Conservation (phyloP, 2,888 invertebrate species). For the Tenthredo notha region DNA sequence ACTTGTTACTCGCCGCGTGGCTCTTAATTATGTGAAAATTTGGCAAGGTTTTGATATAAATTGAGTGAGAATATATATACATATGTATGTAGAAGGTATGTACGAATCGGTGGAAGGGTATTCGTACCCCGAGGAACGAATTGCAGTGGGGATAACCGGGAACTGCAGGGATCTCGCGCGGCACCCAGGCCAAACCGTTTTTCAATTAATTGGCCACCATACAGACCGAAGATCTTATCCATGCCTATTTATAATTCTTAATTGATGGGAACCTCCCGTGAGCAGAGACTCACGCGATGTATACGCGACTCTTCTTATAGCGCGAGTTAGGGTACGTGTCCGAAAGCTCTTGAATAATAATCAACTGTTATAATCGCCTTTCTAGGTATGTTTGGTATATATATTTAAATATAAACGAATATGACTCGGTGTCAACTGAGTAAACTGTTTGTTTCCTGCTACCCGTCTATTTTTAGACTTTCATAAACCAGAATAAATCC, state of each 20-base stretch:
- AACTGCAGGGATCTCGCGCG: not conserved
- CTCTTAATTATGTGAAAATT: slow-evolving; percentile 52
- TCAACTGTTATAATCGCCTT: slow-evolving; percentile 24
- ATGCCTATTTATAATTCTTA: slow-evolving; percentile 48
- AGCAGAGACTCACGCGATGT: slow-evolving; percentile 32
- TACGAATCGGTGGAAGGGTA: not conserved
- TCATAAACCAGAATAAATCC: slow-evolving; percentile 69
- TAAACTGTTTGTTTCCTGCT: slow-evolving; percentile 52
- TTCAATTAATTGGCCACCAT: slow-evolving; percentile 50
- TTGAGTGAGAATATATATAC: slow-evolving; percentile 29
- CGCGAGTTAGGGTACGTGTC: not conserved
- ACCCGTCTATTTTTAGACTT: slow-evolving; percentile 67
- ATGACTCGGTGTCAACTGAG: slow-evolving; percentile 40
- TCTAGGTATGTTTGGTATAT: not conserved
- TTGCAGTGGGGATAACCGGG: not conserved
- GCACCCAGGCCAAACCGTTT: slow-evolving; percentile 41
- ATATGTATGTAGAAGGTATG: slow-evolving; percentile 11
- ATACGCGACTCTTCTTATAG: slow-evolving; percentile 4
- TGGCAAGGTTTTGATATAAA: slow-evolving; percentile 46
- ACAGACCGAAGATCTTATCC: slow-evolving; percentile 44
- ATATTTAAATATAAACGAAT: slow-evolving; percentile 43
- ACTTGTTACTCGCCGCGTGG: slow-evolving; percentile 47
- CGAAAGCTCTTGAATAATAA: not conserved
- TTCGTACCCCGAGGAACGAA: not conserved
- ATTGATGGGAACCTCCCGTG: slow-evolving; percentile 48